A percentile compares a stretch with the other conserved stretches of the same genome.
Evolutionary conservation across 2,888 invertebrate genomes (phyloP).

Genomic region (Drosophila mercatorum): DNA sequence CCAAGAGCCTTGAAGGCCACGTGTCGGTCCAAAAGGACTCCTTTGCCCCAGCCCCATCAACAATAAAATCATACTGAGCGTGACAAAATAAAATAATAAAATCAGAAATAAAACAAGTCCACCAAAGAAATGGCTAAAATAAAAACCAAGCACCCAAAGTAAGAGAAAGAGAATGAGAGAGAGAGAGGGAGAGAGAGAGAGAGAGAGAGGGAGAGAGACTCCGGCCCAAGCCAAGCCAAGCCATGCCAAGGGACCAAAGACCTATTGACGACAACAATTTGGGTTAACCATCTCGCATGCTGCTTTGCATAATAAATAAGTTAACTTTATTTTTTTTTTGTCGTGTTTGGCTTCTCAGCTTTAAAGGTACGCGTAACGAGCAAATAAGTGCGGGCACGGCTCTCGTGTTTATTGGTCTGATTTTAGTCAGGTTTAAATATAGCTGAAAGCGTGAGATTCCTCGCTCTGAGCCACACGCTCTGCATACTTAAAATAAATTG

Average conservation of each 20-base stretch:
- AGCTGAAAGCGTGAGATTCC: constrained; percentile 31
- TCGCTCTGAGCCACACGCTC: constrained; percentile 33
- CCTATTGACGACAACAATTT: constrained; percentile 76
- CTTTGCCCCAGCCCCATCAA: neutral
- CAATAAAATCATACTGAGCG: constrained; percentile 35
- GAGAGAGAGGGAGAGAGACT: neutral
- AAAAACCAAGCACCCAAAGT: constrained; percentile 51
- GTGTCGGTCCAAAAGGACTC: constrained; percentile 13
- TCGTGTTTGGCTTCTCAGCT: neutral
- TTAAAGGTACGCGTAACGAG: constrained; percentile 60
- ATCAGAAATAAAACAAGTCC: constrained; percentile 61
- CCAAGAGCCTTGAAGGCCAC: constrained; percentile 11
- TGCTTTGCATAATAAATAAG: constrained; percentile 76
- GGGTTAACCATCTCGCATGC: constrained; percentile 76
- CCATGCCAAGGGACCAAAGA: constrained; percentile 33
- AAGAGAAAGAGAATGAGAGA: neutral
- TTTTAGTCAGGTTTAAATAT: constrained; percentile 64
- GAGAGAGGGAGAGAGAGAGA: neutral
- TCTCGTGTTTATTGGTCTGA: constrained; percentile 58
- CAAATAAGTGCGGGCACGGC: constrained; percentile 63
- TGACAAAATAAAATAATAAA: constrained; percentile 53
- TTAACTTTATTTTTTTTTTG: constrained; percentile 4
- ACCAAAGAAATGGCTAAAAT: constrained; percentile 30
- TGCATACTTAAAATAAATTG: constrained; percentile 46
- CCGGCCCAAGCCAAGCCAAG: neutral